phyloP scores from a whole-genome alignment of 1,140 invertebrate genomes.

The Drosophila truncata region DNA sequence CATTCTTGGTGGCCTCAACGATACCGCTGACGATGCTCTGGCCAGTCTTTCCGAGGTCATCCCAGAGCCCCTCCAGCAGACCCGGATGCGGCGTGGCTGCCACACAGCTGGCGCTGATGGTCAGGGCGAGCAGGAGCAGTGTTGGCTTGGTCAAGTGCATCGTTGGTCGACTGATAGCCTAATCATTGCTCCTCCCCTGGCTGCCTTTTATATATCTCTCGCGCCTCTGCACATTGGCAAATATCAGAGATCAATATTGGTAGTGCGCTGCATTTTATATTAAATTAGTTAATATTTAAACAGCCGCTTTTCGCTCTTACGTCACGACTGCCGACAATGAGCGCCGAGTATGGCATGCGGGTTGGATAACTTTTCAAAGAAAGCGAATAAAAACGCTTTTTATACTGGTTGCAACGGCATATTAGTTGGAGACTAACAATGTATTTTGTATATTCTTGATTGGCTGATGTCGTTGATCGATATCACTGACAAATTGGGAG shows the following conservation, averaged over 20 bases:
- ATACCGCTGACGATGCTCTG: constrained; percentile 20
- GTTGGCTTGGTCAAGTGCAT: constrained; percentile 63
- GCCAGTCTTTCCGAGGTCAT: constrained; percentile 10
- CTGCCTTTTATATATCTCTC: constrained; percentile 50
- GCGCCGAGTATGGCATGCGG: constrained; percentile 1
- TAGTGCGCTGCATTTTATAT: constrained; percentile 35
- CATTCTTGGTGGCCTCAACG: constrained; percentile 4
- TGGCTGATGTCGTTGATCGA: background rate
- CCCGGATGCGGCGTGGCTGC: constrained; percentile 11
- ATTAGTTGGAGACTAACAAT: background rate
- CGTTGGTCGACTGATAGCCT: constrained; percentile 8
- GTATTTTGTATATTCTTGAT: background rate
- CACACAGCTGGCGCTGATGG: constrained; percentile 46
- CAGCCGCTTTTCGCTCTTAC: constrained; percentile 42
- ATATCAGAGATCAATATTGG: constrained; percentile 46
- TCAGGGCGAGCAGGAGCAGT: constrained; percentile 51
- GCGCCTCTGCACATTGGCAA: background rate
- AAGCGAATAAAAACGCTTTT: constrained; percentile 3
- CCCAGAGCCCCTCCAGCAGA: constrained; percentile 25
- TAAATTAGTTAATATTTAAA: constrained; percentile 64
- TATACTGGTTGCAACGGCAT: background rate
- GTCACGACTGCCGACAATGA: constrained; percentile 1
- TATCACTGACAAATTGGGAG: background rate
- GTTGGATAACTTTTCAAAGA: constrained; percentile 31
- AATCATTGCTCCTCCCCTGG: constrained; percentile 7